Conservation (phyloP, 1,140 invertebrate genomes). For the Drosophila grimshawi region DNA sequence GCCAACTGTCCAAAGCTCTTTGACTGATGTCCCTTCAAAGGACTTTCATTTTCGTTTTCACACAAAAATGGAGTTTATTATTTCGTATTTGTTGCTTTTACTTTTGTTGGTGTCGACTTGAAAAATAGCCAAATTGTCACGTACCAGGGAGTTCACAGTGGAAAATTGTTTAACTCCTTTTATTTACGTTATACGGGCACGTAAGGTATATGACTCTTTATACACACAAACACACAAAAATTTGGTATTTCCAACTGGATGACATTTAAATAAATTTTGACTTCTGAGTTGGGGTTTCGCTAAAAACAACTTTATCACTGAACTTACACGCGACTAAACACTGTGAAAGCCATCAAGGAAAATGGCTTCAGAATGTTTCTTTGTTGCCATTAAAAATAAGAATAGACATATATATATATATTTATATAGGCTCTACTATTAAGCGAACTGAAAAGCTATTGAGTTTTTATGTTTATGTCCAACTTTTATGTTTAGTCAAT, state of each 20-base stretch:
- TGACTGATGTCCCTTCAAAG: conserved; percentile 60
- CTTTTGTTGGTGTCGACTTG: conserved; percentile 41
- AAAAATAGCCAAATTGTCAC: conserved; percentile 74
- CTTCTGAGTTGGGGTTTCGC: conserved; percentile 7
- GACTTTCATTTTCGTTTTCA: conserved; percentile 18
- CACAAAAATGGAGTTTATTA: conserved; percentile 69
- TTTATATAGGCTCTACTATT: background rate
- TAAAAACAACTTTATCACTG: conserved; percentile 30
- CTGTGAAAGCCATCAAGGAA: background rate
- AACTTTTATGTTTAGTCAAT: conserved; percentile 1
- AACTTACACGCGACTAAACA: conserved; percentile 26
- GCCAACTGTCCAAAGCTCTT: conserved; percentile 2
- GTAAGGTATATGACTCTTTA: conserved; percentile 65
- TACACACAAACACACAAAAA: conserved; percentile 25
- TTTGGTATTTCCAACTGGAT: conserved; percentile 25
- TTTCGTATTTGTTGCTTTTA: conserved; percentile 11
- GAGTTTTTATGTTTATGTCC: background rate
- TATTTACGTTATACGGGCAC: conserved; percentile 33
- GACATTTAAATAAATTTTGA: conserved; percentile 67
- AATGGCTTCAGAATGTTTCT: background rate
- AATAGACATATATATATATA: no score
- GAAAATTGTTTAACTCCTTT: conserved; percentile 56
- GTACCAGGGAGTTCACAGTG: conserved; percentile 55
- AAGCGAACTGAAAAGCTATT: background rate
- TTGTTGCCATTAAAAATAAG: background rate